Base-by-base conservation (phyloP, 2,888 invertebrate species). In the Sphaerophoria taeniata region DNA sequence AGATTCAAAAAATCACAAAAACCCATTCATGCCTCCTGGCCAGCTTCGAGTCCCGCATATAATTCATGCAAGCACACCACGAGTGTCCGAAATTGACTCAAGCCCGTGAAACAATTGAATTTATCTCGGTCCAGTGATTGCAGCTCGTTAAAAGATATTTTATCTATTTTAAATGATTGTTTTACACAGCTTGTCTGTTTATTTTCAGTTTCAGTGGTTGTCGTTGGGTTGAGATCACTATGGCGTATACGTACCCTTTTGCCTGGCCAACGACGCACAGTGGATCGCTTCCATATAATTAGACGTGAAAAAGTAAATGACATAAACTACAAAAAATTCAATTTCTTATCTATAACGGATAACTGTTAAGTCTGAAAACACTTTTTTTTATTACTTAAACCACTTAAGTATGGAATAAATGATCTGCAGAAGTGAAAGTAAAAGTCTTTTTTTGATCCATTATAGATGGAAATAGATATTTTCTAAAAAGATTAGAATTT, bases 51-150 rank as follows among this genome's bases (percentile, higher is more conserved):
- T 24, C 9, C 9, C 43, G 12, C 12, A 43, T 43, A n/a, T 45
- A 56, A 24, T 60, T 49, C 61, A 36, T 53, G 58, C 31, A 39
- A 24, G 24, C 24, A 24, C 24, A 24, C 24, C 2, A 2, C 24
- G 61, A 72, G 85, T 84, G 76, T 81, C 85, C 85, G 73, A 81
- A 70, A 85, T 81, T 69, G 53, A 45, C 49, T 77, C 16, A 65
- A 47, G 45, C 75, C 58, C 60, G 73, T 73, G 69, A 85, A 81
- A 81, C 85, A 85, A 81, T 85, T 85, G 85, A 85, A 81, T 81
- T 85, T 77, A 85, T 85, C 81, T 81, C 70, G 85, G 85, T 85
- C 81, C 73, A 81, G 58, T 73, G 85, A 85, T 85, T 81, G 73
- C 36, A 61, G 76, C 81, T 85, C 81, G 85, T 85, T 81, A 81